Percentiles rank a stretch among this genome's conserved stretches.
Conservation (phyloP, 2,888 invertebrate species). For the Rhingia campestris region DNA sequence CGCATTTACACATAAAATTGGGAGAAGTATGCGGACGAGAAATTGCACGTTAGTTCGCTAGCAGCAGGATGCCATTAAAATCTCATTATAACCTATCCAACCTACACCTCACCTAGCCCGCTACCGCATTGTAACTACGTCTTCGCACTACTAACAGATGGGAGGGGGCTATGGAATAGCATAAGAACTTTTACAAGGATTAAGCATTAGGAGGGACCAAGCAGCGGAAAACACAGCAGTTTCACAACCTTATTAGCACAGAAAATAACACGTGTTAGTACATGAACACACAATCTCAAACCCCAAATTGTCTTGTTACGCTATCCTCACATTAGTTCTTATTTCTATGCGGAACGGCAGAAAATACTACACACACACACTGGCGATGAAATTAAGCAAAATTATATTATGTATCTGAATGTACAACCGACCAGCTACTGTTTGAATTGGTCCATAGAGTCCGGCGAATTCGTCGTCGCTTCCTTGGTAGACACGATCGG, state of each 20-base stretch:
- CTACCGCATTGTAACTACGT: conserved; percentile 26
- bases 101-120: not conserved
- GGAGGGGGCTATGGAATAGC: not conserved
- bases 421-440: conserved; percentile 81
- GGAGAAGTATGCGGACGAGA: conserved; percentile 48
- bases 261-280: conserved; percentile 66
- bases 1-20: conserved; percentile 57
- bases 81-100: conserved; percentile 74
- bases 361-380: conserved; percentile 17
- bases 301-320: conserved; percentile 21
- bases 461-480: conserved; percentile 82
- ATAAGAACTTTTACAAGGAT: conserved; percentile 34
- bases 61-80: conserved; percentile 75
- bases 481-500: conserved; percentile 82
- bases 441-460: conserved; percentile 82
- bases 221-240: conserved; percentile 38
- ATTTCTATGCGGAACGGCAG: conserved; percentile 19
- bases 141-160: not conserved
- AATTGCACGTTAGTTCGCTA: conserved; percentile 58
- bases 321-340: conserved; percentile 32
- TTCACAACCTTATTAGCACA: conserved; percentile 60
- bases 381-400: not conserved
- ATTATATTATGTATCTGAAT: not conserved
- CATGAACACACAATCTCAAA: conserved; percentile 2
- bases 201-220: conserved; percentile 53